These are phyloP conservation scores for Nothocercus julius DNA, from an alignment of 2,113 vertebrate genomes.

Conservation along the genomic window DNA sequence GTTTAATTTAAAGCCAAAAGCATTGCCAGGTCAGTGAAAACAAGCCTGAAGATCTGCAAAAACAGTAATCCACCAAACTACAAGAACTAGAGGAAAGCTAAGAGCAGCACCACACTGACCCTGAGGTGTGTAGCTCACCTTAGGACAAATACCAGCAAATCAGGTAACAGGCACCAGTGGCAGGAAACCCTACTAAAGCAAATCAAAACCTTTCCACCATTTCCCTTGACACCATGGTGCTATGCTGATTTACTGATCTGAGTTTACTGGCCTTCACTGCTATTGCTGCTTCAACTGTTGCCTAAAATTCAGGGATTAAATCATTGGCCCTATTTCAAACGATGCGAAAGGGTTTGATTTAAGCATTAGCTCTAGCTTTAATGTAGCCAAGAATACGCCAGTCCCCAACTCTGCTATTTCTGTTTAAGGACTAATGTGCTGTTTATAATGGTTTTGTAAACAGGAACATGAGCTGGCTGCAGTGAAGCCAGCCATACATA, in stretches of 20 bases:
- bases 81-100: background rate
- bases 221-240: background rate
- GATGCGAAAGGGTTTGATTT: background rate
- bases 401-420: background rate
- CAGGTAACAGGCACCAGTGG: background rate
- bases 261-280: background rate
- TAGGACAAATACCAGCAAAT: background rate
- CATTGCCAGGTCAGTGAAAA: constrained; percentile 13
- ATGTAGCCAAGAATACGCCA: background rate
- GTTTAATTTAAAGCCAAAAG: background rate
- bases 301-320: background rate
- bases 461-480: background rate
- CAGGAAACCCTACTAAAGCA: background rate
- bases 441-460: background rate
- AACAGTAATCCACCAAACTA: background rate
- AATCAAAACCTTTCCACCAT: background rate
- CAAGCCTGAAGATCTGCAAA: constrained; percentile 5
- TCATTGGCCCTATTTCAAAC: background rate
- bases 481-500: background rate
- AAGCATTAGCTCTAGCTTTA: background rate
- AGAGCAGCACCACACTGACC: background rate
- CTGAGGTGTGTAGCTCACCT: background rate
- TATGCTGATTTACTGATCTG: background rate
- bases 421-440: background rate
- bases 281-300: background rate